These are phyloP conservation scores for Popillia japonica DNA, from an alignment of 1,140 invertebrate genomes.

Conservation along the genomic window DNA sequence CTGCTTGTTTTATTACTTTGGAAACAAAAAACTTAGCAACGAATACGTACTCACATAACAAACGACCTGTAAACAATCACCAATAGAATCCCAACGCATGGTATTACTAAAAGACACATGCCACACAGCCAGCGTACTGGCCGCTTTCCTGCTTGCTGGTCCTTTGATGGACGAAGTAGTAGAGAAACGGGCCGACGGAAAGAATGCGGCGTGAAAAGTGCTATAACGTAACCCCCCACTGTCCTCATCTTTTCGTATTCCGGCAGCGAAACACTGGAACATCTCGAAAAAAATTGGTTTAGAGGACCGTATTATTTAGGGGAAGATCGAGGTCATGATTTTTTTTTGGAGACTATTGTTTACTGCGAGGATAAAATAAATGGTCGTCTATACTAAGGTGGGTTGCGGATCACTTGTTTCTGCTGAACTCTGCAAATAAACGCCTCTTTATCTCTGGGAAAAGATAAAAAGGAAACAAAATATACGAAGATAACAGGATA, in stretches of 20 bases:
- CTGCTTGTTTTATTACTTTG: background rate
- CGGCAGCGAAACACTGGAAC: background rate
- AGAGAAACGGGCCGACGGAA: background rate
- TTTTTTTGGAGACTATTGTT: conserved; percentile 6
- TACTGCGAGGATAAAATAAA: conserved; percentile 25
- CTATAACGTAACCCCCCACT: background rate
- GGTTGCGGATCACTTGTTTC: background rate
- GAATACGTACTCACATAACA: conserved; percentile 8
- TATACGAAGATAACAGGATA: background rate
- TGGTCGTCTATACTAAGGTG: background rate
- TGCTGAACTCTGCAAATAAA: conserved; percentile 1
- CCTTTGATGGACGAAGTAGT: background rate
- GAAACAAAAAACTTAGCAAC: background rate
- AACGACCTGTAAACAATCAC: conserved; percentile 18
- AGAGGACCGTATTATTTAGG: background rate
- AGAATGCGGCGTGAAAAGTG: background rate
- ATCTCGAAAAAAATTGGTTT: conserved; percentile 5
- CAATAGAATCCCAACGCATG: background rate
- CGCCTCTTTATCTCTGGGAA: conserved; percentile 9
- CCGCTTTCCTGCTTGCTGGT: background rate
- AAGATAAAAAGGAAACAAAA: background rate
- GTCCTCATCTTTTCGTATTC: background rate
- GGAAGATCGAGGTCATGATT: background rate
- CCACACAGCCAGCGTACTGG: no score
- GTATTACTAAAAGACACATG: conserved; percentile 1